phyloP scores from a whole-genome alignment of 2,888 invertebrate genomes.

The Drosophila sordidapex region DNA sequence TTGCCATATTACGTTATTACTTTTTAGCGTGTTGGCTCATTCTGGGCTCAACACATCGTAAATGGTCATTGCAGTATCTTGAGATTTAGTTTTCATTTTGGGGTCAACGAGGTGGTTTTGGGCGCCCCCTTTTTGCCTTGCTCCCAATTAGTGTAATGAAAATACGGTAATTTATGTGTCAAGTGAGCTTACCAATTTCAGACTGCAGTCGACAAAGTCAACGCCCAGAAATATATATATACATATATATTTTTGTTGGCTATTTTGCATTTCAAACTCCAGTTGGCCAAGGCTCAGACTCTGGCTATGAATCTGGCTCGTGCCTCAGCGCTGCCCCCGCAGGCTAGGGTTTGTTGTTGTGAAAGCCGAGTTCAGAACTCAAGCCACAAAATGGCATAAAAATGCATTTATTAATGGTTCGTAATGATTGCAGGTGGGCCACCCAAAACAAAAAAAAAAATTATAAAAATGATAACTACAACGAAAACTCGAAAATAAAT shows the following conservation, averaged over 20 bases:
- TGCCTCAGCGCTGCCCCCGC: constrained; percentile 61
- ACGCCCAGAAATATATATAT: constrained; percentile 31
- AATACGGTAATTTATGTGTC: constrained; percentile 61
- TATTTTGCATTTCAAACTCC: constrained; percentile 61
- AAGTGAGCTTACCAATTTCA: constrained; percentile 31
- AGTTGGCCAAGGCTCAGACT: constrained; percentile 56
- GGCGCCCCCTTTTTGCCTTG: constrained; percentile 34
- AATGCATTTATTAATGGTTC: constrained; percentile 68
- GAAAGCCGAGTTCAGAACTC: constrained; percentile 59
- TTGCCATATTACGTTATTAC: constrained; percentile 36
- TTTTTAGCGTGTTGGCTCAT: constrained; percentile 24
- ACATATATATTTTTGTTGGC: constrained; percentile 21
- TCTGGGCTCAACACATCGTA: constrained; percentile 11
- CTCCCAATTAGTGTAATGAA: constrained; percentile 50
- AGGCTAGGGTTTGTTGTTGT: constrained; percentile 63
- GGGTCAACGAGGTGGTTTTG: constrained; percentile 41
- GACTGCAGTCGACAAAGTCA: constrained; percentile 21
- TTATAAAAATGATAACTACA: constrained; percentile 6
- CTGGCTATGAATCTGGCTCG: constrained; percentile 34
- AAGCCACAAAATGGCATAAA: constrained; percentile 58
- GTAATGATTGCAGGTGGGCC: constrained; percentile 74
- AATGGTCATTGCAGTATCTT: not conserved
- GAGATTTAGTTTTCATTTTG: constrained; percentile 22
- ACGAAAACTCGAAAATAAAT: constrained; percentile 24
- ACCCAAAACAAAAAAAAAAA: constrained; percentile 17